phyloP scores from a whole-genome alignment of 2,113 vertebrate genomes.

The Penelope pileata region DNA sequence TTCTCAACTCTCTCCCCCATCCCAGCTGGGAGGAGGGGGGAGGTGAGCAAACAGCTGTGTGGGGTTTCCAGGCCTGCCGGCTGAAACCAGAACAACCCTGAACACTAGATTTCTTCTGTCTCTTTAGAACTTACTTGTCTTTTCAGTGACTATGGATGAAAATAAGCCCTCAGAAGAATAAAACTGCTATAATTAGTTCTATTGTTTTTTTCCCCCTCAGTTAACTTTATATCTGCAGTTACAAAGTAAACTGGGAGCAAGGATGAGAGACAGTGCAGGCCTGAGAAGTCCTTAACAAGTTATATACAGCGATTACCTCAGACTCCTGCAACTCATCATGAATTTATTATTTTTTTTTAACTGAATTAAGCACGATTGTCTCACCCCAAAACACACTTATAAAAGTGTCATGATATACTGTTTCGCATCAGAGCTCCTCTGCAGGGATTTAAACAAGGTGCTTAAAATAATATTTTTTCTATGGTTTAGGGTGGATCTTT shows the following conservation, averaged over 20 bases:
- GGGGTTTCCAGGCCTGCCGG: too few relatives aligned
- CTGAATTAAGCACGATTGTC: constrained; percentile 20
- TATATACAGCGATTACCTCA: not conserved
- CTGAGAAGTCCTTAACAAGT: constrained; percentile 10
- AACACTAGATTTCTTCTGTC: not conserved
- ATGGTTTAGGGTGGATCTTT: not conserved
- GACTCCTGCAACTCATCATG: not conserved
- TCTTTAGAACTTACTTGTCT: not conserved
- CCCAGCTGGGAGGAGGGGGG: too few relatives aligned
- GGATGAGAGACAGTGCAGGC: not conserved
- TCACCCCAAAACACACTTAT: not conserved
- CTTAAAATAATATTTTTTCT: not conserved
- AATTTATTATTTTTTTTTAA: not conserved
- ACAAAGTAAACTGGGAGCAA: not conserved
- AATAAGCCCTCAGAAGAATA: not conserved
- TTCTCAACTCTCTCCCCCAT: too few relatives aligned
- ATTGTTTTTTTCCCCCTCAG: not conserved
- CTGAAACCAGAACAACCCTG: too few relatives aligned
- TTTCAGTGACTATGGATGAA: not conserved
- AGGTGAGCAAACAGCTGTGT: too few relatives aligned
- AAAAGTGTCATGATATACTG: not conserved
- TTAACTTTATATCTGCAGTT: not conserved
- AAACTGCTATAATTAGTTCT: not conserved
- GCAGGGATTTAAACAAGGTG: not conserved
- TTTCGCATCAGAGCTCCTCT: not conserved